Base-by-base conservation (phyloP, 1,140 invertebrate genomes). In the Drosophila bocki region DNA sequence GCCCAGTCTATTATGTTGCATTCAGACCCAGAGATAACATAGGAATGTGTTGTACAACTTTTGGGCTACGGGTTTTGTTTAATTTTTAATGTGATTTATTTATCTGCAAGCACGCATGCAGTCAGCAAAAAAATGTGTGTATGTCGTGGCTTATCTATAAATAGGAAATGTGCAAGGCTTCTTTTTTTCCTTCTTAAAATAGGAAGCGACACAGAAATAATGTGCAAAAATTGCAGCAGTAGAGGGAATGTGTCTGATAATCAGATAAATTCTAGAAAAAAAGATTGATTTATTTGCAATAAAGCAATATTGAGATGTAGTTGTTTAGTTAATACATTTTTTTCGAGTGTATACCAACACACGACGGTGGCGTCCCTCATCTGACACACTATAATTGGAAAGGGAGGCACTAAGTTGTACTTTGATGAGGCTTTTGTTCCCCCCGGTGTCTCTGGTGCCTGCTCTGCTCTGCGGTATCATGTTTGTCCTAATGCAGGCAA, bases 1-100 rank as follows among this genome's bases (percentile, higher is more conserved):
- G 51, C 51, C 51, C 51, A 15, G 11, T 35, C 51, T 37, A 72
- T 51, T 64, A 26, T 71, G 41, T n/a, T 69, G 29, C 47, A 69
- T 44, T 63, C 37, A 47, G 32, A 13, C 29, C 15, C 39, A 17
- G n/a, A 53, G 29, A 63, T 59, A 41, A 65, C 60, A 65, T 62
- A 32, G 62, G 29, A 59, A 60, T 60, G 47, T 63, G 41, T 63
- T 45, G 35, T 56, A 56, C 53, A 26, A 69, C 53, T 72, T 56
- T 58, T 42, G 26, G 41, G 57, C 67, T 80, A 78, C 50, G 67
- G 63, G 63, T 70, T 68, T 65, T 82, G 77, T 84, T 90, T 75
- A 90, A 90, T 90, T 84, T 88, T 88, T 88, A 88, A 88, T 88
- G 85, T 88, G 85, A 88, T 88, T 88, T 88, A 88, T 88, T 61